These are phyloP conservation scores for Channa striata DNA, from an alignment of 2,797 vertebrate species.

Conservation along the genomic window DNA sequence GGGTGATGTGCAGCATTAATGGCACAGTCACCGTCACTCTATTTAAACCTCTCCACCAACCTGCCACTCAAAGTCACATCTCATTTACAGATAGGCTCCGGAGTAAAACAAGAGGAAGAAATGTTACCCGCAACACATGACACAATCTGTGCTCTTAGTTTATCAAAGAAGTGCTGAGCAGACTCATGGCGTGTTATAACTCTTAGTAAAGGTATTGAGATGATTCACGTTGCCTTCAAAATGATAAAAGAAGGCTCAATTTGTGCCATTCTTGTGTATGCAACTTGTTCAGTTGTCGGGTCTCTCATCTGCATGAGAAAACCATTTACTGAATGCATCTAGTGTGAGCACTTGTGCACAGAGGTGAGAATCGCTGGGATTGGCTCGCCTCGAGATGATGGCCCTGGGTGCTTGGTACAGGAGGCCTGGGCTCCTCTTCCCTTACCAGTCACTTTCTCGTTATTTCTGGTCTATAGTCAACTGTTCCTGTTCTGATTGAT, in stretches of 20 bases:
- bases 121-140: neutral
- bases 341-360: neutral
- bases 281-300: no score
- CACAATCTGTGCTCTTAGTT: constrained; percentile 3
- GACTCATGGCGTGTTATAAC: neutral
- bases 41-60: neutral
- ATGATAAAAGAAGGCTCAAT: no score
- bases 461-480: no score
- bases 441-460: neutral
- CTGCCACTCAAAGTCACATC: neutral
- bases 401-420: neutral
- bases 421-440: neutral
- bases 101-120: constrained; percentile 2
- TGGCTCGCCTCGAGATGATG: neutral
- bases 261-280: no score
- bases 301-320: neutral
- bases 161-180: neutral
- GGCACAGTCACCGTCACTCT: neutral
- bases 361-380: neutral
- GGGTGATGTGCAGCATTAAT: neutral
- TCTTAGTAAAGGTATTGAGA: no score
- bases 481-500: neutral
- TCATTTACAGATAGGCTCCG: neutral
- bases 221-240: no score
- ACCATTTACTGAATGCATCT: neutral